A percentile compares a stretch with the other conserved stretches of the same genome.
phyloP scores from a whole-genome alignment of 2,113 vertebrate genomes.

The Sceloporus undulatus region DNA sequence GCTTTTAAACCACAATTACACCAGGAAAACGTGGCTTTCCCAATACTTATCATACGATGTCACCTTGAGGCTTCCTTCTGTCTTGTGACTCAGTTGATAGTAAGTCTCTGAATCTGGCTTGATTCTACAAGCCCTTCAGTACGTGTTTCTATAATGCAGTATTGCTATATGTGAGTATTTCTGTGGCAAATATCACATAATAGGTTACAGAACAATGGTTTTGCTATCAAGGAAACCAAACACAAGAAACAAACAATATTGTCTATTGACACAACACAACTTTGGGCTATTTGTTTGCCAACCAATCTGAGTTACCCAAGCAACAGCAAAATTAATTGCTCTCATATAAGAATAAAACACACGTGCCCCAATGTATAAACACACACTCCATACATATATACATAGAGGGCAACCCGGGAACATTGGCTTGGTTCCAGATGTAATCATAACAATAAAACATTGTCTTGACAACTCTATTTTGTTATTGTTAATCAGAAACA shows the following conservation, averaged over 20 bases:
- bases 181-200: neutral
- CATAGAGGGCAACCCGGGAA: neutral
- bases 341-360: neutral
- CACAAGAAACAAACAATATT: slow-evolving; percentile 32
- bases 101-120: too few relatives aligned
- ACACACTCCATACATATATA: neutral
- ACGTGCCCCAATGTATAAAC: neutral
- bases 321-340: neutral
- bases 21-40: too few relatives aligned
- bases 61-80: neutral
- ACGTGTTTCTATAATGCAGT: neutral
- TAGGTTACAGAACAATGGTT: slow-evolving; percentile 4
- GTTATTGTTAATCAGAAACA: neutral
- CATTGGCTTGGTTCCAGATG: neutral
- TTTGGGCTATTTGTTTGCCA: slow-evolving; percentile 35
- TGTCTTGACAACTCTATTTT: neutral
- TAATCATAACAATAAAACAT: neutral
- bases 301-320: slow-evolving; percentile 34
- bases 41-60: too few relatives aligned
- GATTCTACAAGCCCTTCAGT: neutral
- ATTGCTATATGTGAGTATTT: neutral
- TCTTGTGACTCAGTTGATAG: neutral
- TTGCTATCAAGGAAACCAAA: slow-evolving; percentile 53
- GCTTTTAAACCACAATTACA: too few relatives aligned
- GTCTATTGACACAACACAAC: slow-evolving; percentile 22